Base-by-base conservation (phyloP, 1,140 invertebrate genomes). In the Sesamia nonagrioides region DNA sequence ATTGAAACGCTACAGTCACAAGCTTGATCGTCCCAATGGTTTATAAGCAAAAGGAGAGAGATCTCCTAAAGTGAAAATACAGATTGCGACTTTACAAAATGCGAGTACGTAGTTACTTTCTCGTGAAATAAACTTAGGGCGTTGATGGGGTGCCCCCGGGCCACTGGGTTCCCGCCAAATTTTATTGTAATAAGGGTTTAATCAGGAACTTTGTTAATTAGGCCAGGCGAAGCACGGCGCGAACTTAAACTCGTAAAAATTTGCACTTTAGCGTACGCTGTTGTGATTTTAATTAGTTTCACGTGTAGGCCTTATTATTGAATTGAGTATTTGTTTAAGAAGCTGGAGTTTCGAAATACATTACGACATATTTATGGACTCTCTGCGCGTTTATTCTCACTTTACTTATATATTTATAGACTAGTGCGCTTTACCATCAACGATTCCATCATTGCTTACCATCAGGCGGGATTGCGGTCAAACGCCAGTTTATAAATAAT, bases 61-160 rank as follows among this genome's bases (percentile, higher is more conserved):
- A 82, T 79, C 79, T 80, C 71, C 81, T 81, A 81, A 84, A 84
- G 83, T 82, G 81, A 78, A 82, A 82, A 84, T 79, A 84, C 83
- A 81, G 83, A 84, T 84, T 82, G 83, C 77, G 78, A 80, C 71
- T 84, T 82, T 58, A 80, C 78, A 77, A 76, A 84, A 84, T 78
- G 58, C 74, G 79, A 77, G 72, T 76, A 61, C 52, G 82, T 73
- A 77, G 66, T 80, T 72, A 69, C 76, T 69, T 73, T 73, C 52
- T 56, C 72, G 50, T 48, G 50, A 61, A 79, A 75, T 75, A 75
- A 50, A 61, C 37, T 63, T 75, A 58, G 45, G 27, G 77, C 54
- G 77, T 66, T 71, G 77, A 72, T 68, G 61, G 56, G 76, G 61
- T n/a, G 33, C 52, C 69, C 60, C 58, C 27, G 35, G 60, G 73